These are phyloP conservation scores for Proteles cristata DNA, from an alignment of 2,113 vertebrate genomes.

Conservation along the genomic window DNA sequence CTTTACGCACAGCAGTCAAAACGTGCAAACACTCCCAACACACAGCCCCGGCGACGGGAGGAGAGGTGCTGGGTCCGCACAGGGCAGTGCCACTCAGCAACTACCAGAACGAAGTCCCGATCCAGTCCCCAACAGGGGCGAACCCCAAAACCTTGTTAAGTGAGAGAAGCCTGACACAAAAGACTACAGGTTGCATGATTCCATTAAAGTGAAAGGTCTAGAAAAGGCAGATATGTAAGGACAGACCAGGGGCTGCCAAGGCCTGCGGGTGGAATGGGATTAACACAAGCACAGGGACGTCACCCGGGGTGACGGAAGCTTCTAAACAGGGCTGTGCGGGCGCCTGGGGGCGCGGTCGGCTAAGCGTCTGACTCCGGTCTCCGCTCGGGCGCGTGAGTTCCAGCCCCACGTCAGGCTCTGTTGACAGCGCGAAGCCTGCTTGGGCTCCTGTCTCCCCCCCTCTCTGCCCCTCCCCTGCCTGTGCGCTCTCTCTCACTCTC, in stretches of 20 bases:
- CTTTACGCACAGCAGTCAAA: accelerated
- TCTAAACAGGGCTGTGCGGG: too few species aligned
- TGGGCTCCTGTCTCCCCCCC: too few species aligned
- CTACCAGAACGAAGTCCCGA: accelerated
- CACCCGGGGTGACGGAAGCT: accelerated
- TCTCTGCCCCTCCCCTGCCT: too few species aligned
- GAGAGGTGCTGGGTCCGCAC: accelerated
- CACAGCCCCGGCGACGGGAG: accelerated
- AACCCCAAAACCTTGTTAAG: not conserved
- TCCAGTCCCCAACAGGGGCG: accelerated
- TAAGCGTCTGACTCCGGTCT: too few species aligned
- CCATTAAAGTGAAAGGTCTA: not conserved
- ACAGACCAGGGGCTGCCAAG: accelerated
- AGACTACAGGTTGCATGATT: accelerated
- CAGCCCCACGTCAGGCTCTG: too few species aligned
- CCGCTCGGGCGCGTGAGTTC: too few species aligned
- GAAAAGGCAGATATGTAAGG: not conserved
- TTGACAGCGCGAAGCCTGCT: too few species aligned
- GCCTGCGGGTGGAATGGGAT: too few species aligned
- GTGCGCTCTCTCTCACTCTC: too few species aligned
- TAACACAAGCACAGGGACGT: too few species aligned
- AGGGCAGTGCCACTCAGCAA: accelerated
- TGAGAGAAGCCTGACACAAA: not conserved
- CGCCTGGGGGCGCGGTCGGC: too few species aligned
- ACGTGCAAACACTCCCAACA: accelerated